phyloP scores from a whole-genome alignment of 1,140 invertebrate genomes.

The Ceratina australensis region DNA sequence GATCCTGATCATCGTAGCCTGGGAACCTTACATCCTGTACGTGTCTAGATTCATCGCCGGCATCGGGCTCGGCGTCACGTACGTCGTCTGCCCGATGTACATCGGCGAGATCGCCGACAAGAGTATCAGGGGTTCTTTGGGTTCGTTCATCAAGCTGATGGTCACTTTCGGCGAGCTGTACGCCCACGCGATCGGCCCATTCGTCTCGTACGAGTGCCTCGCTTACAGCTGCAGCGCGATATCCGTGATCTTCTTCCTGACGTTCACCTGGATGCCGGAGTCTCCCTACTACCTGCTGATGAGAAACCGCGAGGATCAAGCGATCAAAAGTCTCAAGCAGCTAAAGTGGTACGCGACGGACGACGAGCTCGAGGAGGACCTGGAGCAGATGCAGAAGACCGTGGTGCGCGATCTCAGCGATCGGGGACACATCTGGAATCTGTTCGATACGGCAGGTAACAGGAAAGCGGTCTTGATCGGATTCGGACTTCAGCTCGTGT shows the following conservation, averaged over 20 bases:
- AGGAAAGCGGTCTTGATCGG: conserved; percentile 77
- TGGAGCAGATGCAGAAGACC: conserved; percentile 73
- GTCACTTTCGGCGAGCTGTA: conserved; percentile 84
- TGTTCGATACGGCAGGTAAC: conserved; percentile 76
- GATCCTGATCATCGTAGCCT: conserved; percentile 75
- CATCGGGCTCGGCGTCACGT: conserved; percentile 77
- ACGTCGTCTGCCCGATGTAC: conserved; percentile 83
- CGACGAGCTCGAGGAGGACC: conserved; percentile 68
- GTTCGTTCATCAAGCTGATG: conserved; percentile 85
- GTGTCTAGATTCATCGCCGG: conserved; percentile 81
- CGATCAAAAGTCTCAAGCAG: conserved; percentile 75
- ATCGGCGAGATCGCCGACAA: conserved; percentile 86
- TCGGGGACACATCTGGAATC: conserved; percentile 71
- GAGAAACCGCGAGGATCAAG: conserved; percentile 67
- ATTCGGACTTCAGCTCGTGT: conserved; percentile 81
- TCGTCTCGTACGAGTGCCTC: conserved; percentile 78
- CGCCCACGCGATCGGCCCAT: conserved; percentile 80
- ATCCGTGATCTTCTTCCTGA: conserved; percentile 82
- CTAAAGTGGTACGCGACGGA: conserved; percentile 71
- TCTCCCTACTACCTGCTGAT: conserved; percentile 80
- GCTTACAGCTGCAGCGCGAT: conserved; percentile 78
- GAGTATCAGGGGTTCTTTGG: conserved; percentile 83
- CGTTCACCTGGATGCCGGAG: conserved; percentile 87
- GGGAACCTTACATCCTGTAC: conserved; percentile 72
- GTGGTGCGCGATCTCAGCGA: conserved; percentile 70